phyloP scores from a whole-genome alignment of 2,113 vertebrate genomes.

The Planiliza haematocheilus region DNA sequence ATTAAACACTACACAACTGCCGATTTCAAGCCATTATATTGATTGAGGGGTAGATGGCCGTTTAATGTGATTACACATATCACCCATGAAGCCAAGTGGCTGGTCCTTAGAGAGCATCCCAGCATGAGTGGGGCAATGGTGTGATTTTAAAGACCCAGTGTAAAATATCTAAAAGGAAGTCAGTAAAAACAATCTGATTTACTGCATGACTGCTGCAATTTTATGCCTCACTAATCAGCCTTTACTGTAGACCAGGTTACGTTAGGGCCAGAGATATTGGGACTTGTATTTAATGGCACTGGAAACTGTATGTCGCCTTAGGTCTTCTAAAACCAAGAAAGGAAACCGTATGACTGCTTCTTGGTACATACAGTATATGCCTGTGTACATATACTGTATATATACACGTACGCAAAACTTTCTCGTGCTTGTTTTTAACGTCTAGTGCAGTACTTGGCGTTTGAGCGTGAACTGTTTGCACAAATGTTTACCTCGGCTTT shows the following conservation, averaged over 20 bases:
- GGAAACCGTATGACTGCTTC: neutral
- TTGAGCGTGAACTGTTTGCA: constrained; percentile 42
- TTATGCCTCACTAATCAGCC: constrained; percentile 58
- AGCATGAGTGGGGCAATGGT: constrained; percentile 36
- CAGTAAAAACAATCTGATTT: constrained; percentile 59
- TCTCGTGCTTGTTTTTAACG: neutral
- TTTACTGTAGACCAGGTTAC: constrained; percentile 35
- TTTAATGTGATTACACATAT: constrained; percentile 31
- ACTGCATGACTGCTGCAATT: constrained; percentile 55
- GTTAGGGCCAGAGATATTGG: constrained; percentile 18
- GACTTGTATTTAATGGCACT: constrained; percentile 33
- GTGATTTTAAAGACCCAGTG: constrained; percentile 29
- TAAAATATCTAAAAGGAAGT: constrained; percentile 52
- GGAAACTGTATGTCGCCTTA: constrained; percentile 19
- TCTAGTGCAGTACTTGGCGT: neutral
- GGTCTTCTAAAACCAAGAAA: constrained; percentile 41
- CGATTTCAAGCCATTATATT: constrained; percentile 9
- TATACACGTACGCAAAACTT: neutral
- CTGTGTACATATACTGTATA: neutral
- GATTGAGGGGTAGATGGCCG: neutral
- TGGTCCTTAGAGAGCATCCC: constrained; percentile 27
- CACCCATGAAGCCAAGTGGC: constrained; percentile 21
- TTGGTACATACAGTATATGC: too few species aligned
- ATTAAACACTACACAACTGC: constrained; percentile 5
- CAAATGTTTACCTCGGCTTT: neutral